Conservation (phyloP, 2,888 invertebrate species). For the Chrysolina americana region DNA sequence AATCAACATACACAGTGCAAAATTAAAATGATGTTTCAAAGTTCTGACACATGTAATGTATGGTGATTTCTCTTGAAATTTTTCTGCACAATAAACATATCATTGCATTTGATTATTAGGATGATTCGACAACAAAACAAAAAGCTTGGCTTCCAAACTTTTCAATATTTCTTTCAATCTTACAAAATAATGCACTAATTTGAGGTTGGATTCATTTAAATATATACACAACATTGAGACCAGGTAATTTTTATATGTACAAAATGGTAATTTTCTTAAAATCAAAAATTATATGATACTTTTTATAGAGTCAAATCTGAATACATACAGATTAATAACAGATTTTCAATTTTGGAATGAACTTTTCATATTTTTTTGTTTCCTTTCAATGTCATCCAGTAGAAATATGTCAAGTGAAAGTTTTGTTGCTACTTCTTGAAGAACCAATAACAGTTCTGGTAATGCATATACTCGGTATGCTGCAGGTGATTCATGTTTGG, state of each 20-base stretch:
- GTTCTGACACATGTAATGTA: constrained; percentile 46
- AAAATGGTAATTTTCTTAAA: constrained; percentile 41
- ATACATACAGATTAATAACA: constrained; percentile 27
- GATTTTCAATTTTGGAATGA: constrained; percentile 27
- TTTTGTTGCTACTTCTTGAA: too few relatives aligned
- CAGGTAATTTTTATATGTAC: constrained; percentile 45
- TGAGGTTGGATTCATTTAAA: constrained; percentile 47
- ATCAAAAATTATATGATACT: constrained; percentile 35
- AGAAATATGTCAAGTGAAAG: neutral
- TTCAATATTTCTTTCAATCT: constrained; percentile 40
- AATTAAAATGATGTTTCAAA: constrained; percentile 37
- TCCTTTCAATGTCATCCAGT: neutral
- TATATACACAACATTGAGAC: constrained; percentile 51
- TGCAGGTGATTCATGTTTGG: too few relatives aligned
- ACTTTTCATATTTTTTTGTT: neutral
- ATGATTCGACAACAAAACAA: constrained; percentile 37
- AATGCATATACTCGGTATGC: too few relatives aligned
- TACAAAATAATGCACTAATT: constrained; percentile 50
- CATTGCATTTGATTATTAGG: constrained; percentile 28
- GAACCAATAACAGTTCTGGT: too few relatives aligned
- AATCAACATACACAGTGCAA: constrained; percentile 52
- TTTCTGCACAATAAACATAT: constrained; percentile 34
- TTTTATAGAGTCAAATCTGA: constrained; percentile 22
- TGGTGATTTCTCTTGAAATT: constrained; percentile 35
- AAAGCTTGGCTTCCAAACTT: constrained; percentile 39